phyloP scores from a whole-genome alignment of 1,140 invertebrate species.

The Drosophila cardini region DNA sequence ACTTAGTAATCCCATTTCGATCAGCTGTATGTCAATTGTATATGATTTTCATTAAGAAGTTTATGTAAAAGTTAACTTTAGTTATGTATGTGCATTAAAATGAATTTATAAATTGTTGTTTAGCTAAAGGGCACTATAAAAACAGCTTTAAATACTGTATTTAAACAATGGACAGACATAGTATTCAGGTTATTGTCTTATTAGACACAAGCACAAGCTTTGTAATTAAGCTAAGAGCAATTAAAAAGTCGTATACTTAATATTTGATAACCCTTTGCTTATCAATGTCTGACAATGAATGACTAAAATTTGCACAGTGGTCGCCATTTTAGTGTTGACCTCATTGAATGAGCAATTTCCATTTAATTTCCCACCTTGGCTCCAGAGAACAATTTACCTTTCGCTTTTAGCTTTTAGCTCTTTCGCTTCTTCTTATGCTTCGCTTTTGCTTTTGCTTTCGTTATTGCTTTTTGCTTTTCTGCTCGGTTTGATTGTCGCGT shows the following conservation, averaged over 20 bases:
- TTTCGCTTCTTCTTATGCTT: too few relatives aligned
- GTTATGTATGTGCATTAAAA: too few relatives aligned
- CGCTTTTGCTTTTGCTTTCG: neutral
- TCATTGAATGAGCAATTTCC: conserved; percentile 6
- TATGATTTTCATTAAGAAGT: too few relatives aligned
- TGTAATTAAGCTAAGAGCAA: neutral
- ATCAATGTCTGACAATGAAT: neutral
- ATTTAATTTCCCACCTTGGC: conserved; percentile 10
- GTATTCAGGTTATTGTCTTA: too few relatives aligned
- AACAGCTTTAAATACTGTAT: too few relatives aligned
- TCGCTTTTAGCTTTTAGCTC: conserved; percentile 1
- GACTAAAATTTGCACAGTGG: neutral
- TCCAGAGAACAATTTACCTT: conserved; percentile 21
- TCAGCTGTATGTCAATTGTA: too few relatives aligned
- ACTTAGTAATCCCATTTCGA: too few relatives aligned
- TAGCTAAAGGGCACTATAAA: too few relatives aligned
- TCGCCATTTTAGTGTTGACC: conserved; percentile 10
- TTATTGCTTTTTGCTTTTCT: conserved; percentile 24
- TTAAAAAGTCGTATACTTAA: conserved; percentile 1
- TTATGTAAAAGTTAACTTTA: too few relatives aligned
- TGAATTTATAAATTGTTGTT: too few relatives aligned
- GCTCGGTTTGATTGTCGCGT: conserved; percentile 47
- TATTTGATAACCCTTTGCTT: conserved; percentile 3
- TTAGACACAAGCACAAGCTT: too few relatives aligned
- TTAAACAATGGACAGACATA: too few relatives aligned